Percentiles rank a stretch among this genome's conserved stretches.
Evolutionary conservation across 2,797 vertebrate genomes (phyloP).

Genomic region (Pipistrellus nathusii): DNA sequence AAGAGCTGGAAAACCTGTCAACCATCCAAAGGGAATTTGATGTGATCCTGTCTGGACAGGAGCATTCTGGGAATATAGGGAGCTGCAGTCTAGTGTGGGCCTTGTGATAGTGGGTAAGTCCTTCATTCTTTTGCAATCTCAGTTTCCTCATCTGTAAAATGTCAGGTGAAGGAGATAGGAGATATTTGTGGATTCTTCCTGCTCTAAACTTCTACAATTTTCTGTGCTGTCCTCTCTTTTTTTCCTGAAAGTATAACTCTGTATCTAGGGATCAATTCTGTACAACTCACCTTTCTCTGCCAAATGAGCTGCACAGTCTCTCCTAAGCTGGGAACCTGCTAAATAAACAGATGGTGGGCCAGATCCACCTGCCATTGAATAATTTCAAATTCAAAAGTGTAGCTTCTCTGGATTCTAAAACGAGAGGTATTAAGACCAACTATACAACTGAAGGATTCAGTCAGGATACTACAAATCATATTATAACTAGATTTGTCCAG

Average conservation of each 20-base stretch:
- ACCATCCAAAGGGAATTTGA: not conserved
- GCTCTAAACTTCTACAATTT: not conserved
- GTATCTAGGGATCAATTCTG: not conserved
- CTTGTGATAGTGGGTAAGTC: not conserved
- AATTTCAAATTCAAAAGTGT: not conserved
- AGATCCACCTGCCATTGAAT: not conserved
- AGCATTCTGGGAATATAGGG: not conserved
- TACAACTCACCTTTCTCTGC: not conserved
- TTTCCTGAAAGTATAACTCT: not conserved
- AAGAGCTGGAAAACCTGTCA: not conserved
- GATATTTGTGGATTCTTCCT: not conserved
- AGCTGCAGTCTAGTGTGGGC: not conserved
- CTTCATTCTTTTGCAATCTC: not conserved
- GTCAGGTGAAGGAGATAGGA: not conserved
- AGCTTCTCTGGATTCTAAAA: slow-evolving; percentile 33
- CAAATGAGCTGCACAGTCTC: not conserved
- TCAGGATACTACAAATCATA: slow-evolving; percentile 33
- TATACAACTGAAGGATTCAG: not conserved
- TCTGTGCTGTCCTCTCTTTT: not conserved
- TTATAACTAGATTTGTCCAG: slow-evolving; percentile 71
- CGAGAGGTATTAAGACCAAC: slow-evolving; percentile 3
- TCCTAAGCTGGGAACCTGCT: not conserved
- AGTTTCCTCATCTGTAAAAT: not conserved
- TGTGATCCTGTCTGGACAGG: not conserved
- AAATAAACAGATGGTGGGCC: slow-evolving; percentile 33